Evolutionary conservation across 2,888 invertebrate species (phyloP), one percentile per base, ranked within the genome.

Genomic region (Tenthredo scrophulariae): DNA sequence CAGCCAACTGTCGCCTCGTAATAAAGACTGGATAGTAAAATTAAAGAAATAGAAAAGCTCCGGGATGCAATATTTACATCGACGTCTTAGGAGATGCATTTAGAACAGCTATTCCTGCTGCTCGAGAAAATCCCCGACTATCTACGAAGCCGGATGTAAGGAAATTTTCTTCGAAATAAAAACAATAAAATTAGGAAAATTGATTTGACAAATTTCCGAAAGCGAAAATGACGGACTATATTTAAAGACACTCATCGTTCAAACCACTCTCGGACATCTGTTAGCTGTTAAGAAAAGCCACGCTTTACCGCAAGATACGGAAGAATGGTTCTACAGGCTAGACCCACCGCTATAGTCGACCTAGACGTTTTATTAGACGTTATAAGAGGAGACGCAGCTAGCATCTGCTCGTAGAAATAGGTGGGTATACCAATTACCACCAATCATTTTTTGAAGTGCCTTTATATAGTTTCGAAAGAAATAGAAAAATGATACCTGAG

Each of bases 11-110:
- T 58, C 58, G 80, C 62, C 80, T 40, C 15, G 40, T 50, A 50
- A 80, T 40, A 80, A 80, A 50, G 58, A 58, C 46, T 22, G 6
- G 37, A 62, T 50, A 80, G 62, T 80, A 80, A 80, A 80, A 80
- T 62, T 80, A 80, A 80, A 62, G 50, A 40, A 80, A 80, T 80
- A 62, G 80, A 7, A 40, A 80, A 50, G 33, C 50, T 22, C 10
- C 4, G 40, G 62, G 80, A 80, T 62, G 15, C 40, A 62, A 40
- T 37, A 40, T 58, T 80, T 80, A 80, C 7, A 58, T 80, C 80
- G 62, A 80, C 37, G 79, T 62, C 37, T 58, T 58, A 80, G 13
- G 15, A 33, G 54, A 6, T 37, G 79, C 33, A 54, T 54, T 79
- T 33, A 37, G 54, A 79, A 58, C 37, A 50, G 15, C 79, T 29